These are phyloP conservation scores for Leptopterna dolabrata DNA, from an alignment of 2,888 invertebrate genomes.

Conservation along the genomic window DNA sequence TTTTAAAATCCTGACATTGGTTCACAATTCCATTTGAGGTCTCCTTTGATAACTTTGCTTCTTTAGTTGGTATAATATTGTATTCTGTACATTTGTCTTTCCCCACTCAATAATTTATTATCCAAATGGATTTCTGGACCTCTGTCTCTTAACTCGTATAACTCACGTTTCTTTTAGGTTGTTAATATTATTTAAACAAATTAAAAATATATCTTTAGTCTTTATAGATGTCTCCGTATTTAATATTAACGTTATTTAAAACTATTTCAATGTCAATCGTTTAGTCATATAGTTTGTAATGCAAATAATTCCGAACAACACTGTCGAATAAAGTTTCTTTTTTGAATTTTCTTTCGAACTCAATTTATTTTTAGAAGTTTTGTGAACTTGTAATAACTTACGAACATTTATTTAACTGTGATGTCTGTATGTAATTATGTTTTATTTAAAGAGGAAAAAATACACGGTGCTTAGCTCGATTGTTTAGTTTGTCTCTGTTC, in stretches of 20 bases:
- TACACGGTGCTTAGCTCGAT: slow-evolving; percentile 45
- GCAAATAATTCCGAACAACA: neutral
- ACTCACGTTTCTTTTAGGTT: neutral
- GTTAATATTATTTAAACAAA: neutral
- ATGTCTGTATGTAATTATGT: slow-evolving; percentile 28
- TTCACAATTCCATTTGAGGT: slow-evolving; percentile 56
- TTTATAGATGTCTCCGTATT: neutral
- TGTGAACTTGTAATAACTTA: neutral
- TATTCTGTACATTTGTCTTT: neutral
- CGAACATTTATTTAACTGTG: slow-evolving; percentile 44
- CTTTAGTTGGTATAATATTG: neutral
- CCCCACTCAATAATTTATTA: slow-evolving; percentile 29
- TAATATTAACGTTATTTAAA: slow-evolving; percentile 31
- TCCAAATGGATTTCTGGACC: slow-evolving; percentile 58
- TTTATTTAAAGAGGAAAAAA: neutral
- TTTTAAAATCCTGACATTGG: slow-evolving; percentile 56
- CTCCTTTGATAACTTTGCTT: neutral
- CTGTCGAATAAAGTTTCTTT: neutral
- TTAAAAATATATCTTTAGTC: slow-evolving; percentile 23
- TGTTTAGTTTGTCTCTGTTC: neutral
- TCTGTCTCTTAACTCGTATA: slow-evolving; percentile 54
- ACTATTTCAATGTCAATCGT: neutral
- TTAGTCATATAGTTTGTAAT: slow-evolving; percentile 33
- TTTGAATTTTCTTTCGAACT: neutral
- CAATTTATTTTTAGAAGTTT: neutral